phyloP scores from a whole-genome alignment of 2,888 invertebrate genomes.

The Caenorhabditis sp. region DNA sequence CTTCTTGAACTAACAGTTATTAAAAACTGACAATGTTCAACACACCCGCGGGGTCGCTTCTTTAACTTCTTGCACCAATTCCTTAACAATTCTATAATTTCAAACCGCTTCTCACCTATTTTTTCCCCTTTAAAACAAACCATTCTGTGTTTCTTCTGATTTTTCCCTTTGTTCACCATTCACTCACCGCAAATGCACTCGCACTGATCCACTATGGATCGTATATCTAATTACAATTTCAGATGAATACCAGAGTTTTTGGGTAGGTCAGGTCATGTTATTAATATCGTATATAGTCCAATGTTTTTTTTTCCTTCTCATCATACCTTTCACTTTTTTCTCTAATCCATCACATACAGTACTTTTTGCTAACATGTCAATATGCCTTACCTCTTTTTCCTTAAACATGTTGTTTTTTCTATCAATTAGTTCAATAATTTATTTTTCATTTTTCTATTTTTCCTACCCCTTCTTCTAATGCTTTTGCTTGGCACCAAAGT shows the following conservation, averaged over 20 bases:
- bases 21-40: no score
- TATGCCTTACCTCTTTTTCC: neutral
- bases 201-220: neutral
- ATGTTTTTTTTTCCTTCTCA: neutral
- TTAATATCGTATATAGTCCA: neutral
- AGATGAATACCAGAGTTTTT: neutral
- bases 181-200: neutral
- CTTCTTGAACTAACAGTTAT: no score
- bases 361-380: neutral
- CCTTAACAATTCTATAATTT: no score
- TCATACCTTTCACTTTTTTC: neutral
- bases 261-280: neutral
- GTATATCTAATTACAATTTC: neutral
- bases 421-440: conserved; percentile 18
- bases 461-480: conserved; percentile 31
- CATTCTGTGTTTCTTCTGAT: neutral
- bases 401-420: conserved; percentile 14
- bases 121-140: neutral
- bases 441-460: conserved; percentile 1
- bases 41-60: no score
- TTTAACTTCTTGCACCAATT: no score
- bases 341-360: neutral
- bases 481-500: conserved; percentile 42
- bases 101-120: neutral
- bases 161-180: neutral